Evolutionary conservation across 2,888 invertebrate genomes (phyloP), one percentile per base, ranked within the genome.

Genomic region (Dicycla oo): DNA sequence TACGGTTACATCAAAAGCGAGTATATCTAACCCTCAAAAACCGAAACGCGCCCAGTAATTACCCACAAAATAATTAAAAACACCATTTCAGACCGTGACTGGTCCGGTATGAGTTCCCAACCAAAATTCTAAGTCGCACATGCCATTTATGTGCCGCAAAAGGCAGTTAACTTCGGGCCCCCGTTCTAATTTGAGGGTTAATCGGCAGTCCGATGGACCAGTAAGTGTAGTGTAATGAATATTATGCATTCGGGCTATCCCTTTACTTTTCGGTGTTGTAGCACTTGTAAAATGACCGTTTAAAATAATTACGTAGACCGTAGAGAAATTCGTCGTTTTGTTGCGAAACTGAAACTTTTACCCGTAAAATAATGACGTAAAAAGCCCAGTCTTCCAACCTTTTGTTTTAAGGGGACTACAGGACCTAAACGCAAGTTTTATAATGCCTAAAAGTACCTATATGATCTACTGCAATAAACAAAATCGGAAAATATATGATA

Each of bases 151-250:
- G 88, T 83, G 84, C 91, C 92, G 86, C 91, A 90, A 90, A 89
- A 88, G 90, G 92, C 92, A 93, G 92, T 93, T 93, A 93, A 92
- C 91, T 92, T 88, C 83, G 88, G 84, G 82, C 87, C 88, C 85
- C 87, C 87, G 86, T 87, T 89, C 90, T 92, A 93, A 93, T 93
- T 94, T 88, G 89, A 92, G 93, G 94, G 94, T 93, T 94, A 94
- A 94, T 94, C 89, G 93, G 88, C 89, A 87, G 81, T 85, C 88
- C 86, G 84, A 93, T 90, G 90, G 90, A 86, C 88, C 91, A 89
- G 90, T 90, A 91, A 93, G 92, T 91, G 91, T 90, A 86, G 87
- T 90, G 90, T 94, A 94, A 94, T 95, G 93, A 93, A 93, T 93
- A 94, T 93, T 91, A 90, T 73, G 83, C 87, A 82, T 82, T 82